Evolutionary conservation across 2,888 invertebrate genomes (phyloP), one percentile per base, ranked within the genome.

Genomic region (Xylota segnis): DNA sequence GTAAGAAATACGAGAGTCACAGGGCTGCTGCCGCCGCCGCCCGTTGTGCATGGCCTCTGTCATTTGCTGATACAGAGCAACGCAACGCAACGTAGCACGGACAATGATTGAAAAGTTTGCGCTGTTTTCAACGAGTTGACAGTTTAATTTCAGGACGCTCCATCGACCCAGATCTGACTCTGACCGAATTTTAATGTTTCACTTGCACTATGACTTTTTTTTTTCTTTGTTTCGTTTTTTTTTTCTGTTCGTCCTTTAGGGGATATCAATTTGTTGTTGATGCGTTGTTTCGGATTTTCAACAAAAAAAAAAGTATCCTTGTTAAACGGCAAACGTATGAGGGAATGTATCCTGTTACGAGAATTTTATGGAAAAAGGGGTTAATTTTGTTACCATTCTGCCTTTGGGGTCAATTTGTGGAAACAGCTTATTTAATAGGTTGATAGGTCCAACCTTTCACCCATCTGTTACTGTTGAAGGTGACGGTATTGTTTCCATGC

Each of bases 101-200:
- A 70, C 79, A 63, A 86, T 86, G 82, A 82, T 86, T 76, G 82
- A 86, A 82, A 82, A 82, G 82, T 82, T 82, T 72, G 61, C 50
- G 76, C 43, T 81, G 72, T 76, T 82, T 61, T 72, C 82, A 86
- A 82, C 72, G 72, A 77, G 82, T 86, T 86, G 86, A 86, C 86
- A 86, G 86, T 86, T 86, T 86, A 86, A 86, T 86, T 86, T 86
- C 76, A 63, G 66, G 68, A 56, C 68, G 59, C 66, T 75, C 65
- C 63, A 79, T 70, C 84, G 79, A 79, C 81, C 84, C 71, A 84
- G 45, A 76, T 84, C 52, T 54, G 63, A 59, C 52, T 71, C 52
- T 32, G 58, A 79, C 74, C 68, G 63, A 65, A 65, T 74, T 79
- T 74, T 52, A 58, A 79, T 75, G 58, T 58, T 70, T 74, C 70